Conservation (phyloP, 1,140 invertebrate genomes). For the Hyles euphorbiae region DNA sequence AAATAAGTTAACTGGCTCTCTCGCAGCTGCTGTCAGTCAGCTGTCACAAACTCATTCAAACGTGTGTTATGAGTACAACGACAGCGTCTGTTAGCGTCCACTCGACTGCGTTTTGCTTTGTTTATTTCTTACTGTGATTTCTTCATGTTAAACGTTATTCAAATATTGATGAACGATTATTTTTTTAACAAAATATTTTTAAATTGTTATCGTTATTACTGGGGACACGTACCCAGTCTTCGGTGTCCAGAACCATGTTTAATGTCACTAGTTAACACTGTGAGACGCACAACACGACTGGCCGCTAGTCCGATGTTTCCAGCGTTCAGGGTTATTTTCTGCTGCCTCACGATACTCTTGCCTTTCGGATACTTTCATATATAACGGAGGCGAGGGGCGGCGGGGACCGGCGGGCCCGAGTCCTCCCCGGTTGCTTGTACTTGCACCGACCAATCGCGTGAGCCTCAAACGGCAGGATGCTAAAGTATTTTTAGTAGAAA, state of each 20-base stretch:
- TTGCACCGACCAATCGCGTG: conserved; percentile 57
- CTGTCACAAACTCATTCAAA: conserved; percentile 17
- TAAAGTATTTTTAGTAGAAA: conserved; percentile 69
- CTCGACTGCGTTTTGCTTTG: conserved; percentile 16
- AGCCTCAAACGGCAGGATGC: conserved; percentile 72
- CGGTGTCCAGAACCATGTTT: conserved; percentile 71
- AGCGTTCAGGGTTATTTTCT: conserved; percentile 74
- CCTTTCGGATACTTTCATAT: conserved; percentile 63
- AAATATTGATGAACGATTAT: background rate
- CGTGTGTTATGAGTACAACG: conserved; percentile 18
- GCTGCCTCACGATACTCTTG: conserved; percentile 51
- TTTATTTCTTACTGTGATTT: background rate
- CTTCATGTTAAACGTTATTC: background rate
- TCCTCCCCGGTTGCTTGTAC: conserved; percentile 57
- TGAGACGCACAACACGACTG: conserved; percentile 75
- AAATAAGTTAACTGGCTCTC: conserved; percentile 4
- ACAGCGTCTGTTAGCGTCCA: conserved; percentile 30
- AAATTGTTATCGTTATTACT: background rate
- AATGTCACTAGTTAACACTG: conserved; percentile 71
- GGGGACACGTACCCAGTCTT: conserved; percentile 67
- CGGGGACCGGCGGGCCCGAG: conserved; percentile 31
- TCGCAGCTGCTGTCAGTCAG: conserved; percentile 24
- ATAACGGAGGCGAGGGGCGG: conserved; percentile 30
- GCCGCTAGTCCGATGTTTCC: conserved; percentile 50
- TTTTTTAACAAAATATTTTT: background rate